Base-by-base conservation (phyloP, 2,113 vertebrate species). In the Tor tambroides region DNA sequence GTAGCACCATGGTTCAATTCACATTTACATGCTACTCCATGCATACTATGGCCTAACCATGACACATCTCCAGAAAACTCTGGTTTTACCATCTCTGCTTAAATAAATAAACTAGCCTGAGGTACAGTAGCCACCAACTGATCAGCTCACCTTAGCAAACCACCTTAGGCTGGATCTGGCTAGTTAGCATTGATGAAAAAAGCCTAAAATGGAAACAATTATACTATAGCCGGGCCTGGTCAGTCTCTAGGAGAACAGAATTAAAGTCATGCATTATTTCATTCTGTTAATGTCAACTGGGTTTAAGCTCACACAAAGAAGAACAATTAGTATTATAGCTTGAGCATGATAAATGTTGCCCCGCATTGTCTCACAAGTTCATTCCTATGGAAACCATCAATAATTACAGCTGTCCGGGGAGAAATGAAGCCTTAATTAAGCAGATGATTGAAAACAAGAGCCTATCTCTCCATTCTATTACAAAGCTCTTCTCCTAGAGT, bases 381-480 rank as follows among this genome's bases (percentile, higher is more conserved):
- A n/a, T n/a, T n/a, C n/a, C n/a, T n/a, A n/a, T n/a, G n/a, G n/a
- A n/a, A n/a, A n/a, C 86, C 80, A 41, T 28, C 41, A 46, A 63
- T 65, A 67, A 84, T 49, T n/a, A 23, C 19, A 28, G 6, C n/a
- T 72, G 77, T 26, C 19, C 6, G n/a, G 41, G 17, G 19, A 61
- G 49, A 51, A 78, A 54, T 10, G 3, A 67, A 10, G 21, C 6
- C 78, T 67, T 12, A 38, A 74, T 87, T 26, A 21, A 41, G 74
- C 1, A 15, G n/a, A 76, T 72, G 59, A 75, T 63, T 75, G 21
- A 65, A 61, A 61, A 59, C 32, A 41, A 69, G 54, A 51, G 71
- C 19, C 63, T 74, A 56, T 85, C 43, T 85, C 61, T 83, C 83
- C 77, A 78, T 85, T 85, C 51, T n/a, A 43, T 41, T 38, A 51